phyloP scores from a whole-genome alignment of 1,140 invertebrate species.

The Pseudomyrmex pallidus region DNA sequence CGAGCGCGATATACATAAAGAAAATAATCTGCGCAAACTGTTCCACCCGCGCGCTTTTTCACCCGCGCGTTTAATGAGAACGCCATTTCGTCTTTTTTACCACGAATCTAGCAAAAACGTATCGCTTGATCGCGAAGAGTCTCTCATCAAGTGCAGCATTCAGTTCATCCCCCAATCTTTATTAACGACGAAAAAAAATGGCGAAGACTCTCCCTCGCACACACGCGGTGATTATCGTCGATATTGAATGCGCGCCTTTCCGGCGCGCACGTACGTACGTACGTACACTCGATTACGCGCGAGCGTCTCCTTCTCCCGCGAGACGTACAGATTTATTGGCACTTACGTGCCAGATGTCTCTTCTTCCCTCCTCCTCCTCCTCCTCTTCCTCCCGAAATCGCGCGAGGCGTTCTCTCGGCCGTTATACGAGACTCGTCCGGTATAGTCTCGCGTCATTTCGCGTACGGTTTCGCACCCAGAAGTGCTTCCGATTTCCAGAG shows the following conservation, averaged over 20 bases:
- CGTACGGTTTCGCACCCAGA: background rate
- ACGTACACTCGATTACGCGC: background rate
- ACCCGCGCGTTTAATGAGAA: constrained; percentile 18
- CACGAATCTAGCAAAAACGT: background rate
- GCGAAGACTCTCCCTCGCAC: no score
- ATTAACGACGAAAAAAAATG: background rate
- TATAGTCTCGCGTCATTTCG: constrained; percentile 34
- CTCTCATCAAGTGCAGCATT: background rate
- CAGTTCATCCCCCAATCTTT: background rate
- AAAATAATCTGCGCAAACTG: constrained; percentile 18
- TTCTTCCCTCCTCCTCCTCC: background rate
- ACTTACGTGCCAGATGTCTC: constrained; percentile 52
- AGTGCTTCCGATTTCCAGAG: constrained; percentile 60
- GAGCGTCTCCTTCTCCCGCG: background rate
- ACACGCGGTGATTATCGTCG: background rate
- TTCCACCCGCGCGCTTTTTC: background rate
- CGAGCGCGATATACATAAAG: constrained; percentile 16
- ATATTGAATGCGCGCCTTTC: background rate
- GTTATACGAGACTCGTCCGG: constrained; percentile 38
- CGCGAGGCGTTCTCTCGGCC: background rate
- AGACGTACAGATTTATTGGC: constrained; percentile 44
- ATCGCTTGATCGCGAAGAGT: background rate
- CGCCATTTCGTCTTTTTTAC: background rate
- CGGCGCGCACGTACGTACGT: background rate
- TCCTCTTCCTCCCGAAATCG: background rate